Evolutionary conservation across 2,888 invertebrate species (phyloP), one percentile per base, ranked within the genome.

Genomic region (Hirtodrosophila histrioides): DNA sequence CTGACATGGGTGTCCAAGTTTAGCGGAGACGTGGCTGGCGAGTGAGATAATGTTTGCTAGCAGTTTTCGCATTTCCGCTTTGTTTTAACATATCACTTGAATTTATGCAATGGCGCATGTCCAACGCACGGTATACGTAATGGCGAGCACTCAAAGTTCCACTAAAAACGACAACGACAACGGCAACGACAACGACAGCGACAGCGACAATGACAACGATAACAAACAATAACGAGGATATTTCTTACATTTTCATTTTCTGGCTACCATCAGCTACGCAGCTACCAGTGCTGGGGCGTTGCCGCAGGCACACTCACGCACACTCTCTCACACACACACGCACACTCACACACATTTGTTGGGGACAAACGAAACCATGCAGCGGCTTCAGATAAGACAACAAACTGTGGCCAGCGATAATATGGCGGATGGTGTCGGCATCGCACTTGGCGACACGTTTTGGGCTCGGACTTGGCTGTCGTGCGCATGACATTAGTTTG

Each of bases 61-160:
- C 57, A 46, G 17, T 55, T 53, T 86, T 75, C 76, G 86, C 84
- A 79, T 86, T 82, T 82, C 82, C 82, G 88, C 69, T 88, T 88
- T 82, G 87, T 86, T 82, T 88, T 82, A 88, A 86, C 88, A 86
- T 84, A 80, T 86, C 87, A 80, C 87, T 88, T 88, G 88, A 82
- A 82, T 86, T 86, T 86, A 88, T 82, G 88, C 88, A 82, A 86
- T 88, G 88, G 88, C 85, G 87, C 87, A 88, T 82, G 81, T 82
- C 88, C 81, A 88, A 88, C 84, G 88, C 84, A 83, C 77, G 82
- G 79, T 82, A 86, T 78, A 83, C 79, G 85, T 78, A 86, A 84
- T 82, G 78, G 67, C 62, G 58, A 66, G 50, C 82, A 78, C 85
- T 86, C 75, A 78, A 85, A 85, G 79, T 65, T 67, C 65, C 85